These are phyloP conservation scores for Epinotia bilunana DNA, from an alignment of 2,888 invertebrate species.

Conservation along the genomic window DNA sequence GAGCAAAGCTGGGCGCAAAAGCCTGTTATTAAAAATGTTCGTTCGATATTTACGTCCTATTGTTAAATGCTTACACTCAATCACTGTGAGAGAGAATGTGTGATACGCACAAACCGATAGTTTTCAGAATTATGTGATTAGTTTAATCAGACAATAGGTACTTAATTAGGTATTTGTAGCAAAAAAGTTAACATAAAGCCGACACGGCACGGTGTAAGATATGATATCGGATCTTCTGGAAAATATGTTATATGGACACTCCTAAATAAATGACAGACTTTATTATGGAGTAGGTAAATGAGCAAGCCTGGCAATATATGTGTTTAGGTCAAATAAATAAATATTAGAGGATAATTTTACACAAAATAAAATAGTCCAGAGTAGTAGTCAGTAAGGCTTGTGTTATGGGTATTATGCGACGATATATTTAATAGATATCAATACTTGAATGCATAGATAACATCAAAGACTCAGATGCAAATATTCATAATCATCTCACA, in stretches of 20 bases:
- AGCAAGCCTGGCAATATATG: background rate
- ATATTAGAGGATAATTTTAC: too few relatives aligned
- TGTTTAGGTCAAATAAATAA: too few relatives aligned
- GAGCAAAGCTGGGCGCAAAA: background rate
- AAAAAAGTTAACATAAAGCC: constrained; percentile 12
- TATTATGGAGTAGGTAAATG: background rate
- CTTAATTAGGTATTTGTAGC: constrained; percentile 13
- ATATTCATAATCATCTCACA: too few relatives aligned
- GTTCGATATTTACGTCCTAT: constrained; percentile 5
- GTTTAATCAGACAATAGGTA: constrained; percentile 15
- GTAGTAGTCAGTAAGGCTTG: too few relatives aligned
- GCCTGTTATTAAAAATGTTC: background rate
- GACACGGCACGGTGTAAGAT: background rate
- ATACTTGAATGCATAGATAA: too few relatives aligned
- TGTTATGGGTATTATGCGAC: too few relatives aligned
- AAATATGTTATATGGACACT: background rate
- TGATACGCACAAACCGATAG: constrained; percentile 28
- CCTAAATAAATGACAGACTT: too few relatives aligned
- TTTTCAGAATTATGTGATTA: constrained; percentile 33
- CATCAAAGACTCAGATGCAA: too few relatives aligned
- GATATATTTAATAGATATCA: too few relatives aligned
- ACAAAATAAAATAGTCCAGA: too few relatives aligned
- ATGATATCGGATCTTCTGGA: background rate
- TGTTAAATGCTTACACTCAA: constrained; percentile 17
- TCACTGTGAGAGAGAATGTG: constrained; percentile 16